Evolutionary conservation across 2,797 vertebrate genomes (phyloP).

Genomic region (Rhinatrema bivittatum): DNA sequence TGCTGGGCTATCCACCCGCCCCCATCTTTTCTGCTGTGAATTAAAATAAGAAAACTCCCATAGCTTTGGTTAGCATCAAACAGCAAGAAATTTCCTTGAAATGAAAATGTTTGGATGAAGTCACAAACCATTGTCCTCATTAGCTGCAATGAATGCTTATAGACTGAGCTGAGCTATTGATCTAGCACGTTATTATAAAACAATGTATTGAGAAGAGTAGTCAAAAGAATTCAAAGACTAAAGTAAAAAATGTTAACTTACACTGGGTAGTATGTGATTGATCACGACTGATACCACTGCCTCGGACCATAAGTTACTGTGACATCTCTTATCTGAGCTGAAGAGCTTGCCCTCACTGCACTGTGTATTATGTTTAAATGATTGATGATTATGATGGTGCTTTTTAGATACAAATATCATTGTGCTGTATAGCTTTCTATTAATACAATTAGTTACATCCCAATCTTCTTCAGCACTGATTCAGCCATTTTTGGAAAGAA

Average conservation of each 20-base stretch:
- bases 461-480: too few species aligned
- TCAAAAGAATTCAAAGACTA: constrained; percentile 66
- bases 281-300: constrained; percentile 68
- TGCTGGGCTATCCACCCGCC: too few species aligned
- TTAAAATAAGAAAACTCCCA: too few species aligned
- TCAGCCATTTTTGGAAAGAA: too few species aligned
- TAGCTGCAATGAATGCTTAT: constrained; percentile 64
- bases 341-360: constrained; percentile 60
- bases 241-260: constrained; percentile 65
- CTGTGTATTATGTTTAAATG: constrained; percentile 57
- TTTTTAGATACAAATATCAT: too few species aligned
- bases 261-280: constrained; percentile 64
- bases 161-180: constrained; percentile 59
- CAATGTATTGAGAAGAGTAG: constrained; percentile 60
- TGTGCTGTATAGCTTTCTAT: too few species aligned
- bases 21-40: too few species aligned
- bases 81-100: constrained; percentile 36
- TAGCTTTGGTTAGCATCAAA: too few species aligned
- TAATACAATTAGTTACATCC: too few species aligned
- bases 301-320: constrained; percentile 64
- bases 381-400: too few species aligned
- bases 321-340: constrained; percentile 74
- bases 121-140: constrained; percentile 54
- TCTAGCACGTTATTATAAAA: constrained; percentile 60
- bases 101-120: constrained; percentile 56